phyloP scores from a whole-genome alignment of 2,113 vertebrate genomes.

The Carassius gibelio region DNA sequence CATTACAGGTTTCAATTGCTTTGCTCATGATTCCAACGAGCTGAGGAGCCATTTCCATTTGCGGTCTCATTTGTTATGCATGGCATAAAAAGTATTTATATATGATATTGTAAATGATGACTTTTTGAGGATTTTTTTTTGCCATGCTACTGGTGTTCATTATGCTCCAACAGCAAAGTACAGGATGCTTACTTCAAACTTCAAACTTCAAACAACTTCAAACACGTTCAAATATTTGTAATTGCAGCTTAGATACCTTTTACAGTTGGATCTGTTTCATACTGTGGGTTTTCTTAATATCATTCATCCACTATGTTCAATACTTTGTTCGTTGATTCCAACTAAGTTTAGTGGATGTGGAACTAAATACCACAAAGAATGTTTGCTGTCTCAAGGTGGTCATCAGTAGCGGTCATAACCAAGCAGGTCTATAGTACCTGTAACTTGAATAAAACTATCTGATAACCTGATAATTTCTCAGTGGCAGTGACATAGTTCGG shows the following conservation, averaged over 20 bases:
- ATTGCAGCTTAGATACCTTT: background rate
- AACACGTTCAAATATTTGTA: background rate
- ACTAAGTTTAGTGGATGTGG: constrained; percentile 22
- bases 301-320: constrained; percentile 20
- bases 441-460: background rate
- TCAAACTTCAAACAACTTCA: constrained; percentile 25
- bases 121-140: constrained; percentile 8
- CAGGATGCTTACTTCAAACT: constrained; percentile 27
- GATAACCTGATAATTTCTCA: background rate
- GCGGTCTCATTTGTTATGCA: constrained; percentile 37
- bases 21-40: constrained; percentile 32
- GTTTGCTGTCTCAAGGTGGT: background rate
- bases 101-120: constrained; percentile 15
- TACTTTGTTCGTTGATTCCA: constrained; percentile 28
- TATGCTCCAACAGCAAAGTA: background rate
- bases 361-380: constrained; percentile 32
- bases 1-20: constrained; percentile 60
- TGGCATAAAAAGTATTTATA: constrained; percentile 39
- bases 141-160: background rate
- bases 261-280: background rate
- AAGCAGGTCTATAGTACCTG: background rate
- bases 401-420: background rate
- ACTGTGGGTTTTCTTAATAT: constrained; percentile 2
- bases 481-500: background rate
- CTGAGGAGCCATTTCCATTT: constrained; percentile 35